Evolutionary conservation across 2,888 invertebrate genomes (phyloP).

Genomic region (Zaprionus lineosus): DNA sequence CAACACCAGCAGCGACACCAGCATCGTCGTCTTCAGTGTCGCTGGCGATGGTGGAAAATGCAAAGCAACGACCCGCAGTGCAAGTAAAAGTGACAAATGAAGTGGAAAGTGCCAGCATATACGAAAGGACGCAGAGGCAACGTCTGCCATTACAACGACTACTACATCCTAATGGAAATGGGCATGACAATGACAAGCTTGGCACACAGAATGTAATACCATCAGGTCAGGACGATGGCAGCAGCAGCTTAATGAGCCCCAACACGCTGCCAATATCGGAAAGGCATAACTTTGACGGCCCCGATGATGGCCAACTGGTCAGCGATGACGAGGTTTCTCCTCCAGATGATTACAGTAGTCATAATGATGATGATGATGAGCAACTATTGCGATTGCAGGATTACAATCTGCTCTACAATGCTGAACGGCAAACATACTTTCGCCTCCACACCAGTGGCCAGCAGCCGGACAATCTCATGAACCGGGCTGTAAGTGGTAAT

Average conservation of each 20-base stretch:
- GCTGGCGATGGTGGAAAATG: conserved; percentile 12
- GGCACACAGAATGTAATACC: conserved; percentile 50
- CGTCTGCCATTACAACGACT: not conserved
- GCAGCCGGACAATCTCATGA: conserved; percentile 1
- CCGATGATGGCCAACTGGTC: conserved; percentile 25
- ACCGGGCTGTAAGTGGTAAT: conserved; percentile 10
- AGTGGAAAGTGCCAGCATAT: conserved; percentile 73
- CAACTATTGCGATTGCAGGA: conserved; percentile 73
- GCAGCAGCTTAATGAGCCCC: conserved; percentile 51
- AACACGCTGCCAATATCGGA: conserved; percentile 55
- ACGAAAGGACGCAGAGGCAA: conserved; percentile 23
- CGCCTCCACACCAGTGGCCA: conserved; percentile 65
- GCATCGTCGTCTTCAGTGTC: no score
- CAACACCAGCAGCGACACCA: not conserved
- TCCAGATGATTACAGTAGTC: no score
- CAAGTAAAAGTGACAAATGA: conserved; percentile 79
- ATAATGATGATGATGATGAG: conserved; percentile 28
- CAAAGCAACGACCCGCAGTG: conserved; percentile 59
- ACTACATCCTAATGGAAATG: conserved; percentile 32
- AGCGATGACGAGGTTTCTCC: no score
- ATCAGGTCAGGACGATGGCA: conserved; percentile 14
- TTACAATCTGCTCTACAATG: conserved; percentile 78
- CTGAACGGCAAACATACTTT: conserved; percentile 78
- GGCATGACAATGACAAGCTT: conserved; percentile 25
- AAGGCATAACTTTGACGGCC: conserved; percentile 36